Percentiles rank a stretch among this genome's conserved stretches.
phyloP scores from a whole-genome alignment of 2,113 vertebrate genomes.

The Paradisaea rubra region DNA sequence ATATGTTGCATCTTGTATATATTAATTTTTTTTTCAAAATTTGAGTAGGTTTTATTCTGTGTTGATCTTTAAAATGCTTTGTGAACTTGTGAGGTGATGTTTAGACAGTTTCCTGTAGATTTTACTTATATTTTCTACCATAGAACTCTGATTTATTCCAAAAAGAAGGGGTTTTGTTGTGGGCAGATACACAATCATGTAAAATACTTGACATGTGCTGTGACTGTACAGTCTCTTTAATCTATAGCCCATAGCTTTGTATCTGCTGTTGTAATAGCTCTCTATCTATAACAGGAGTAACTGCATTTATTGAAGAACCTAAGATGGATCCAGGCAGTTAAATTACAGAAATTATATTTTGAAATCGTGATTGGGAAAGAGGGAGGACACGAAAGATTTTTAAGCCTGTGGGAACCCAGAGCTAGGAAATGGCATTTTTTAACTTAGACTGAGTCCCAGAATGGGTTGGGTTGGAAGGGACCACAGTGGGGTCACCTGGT shows the following conservation, averaged over 20 bases:
- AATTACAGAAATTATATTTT: background rate
- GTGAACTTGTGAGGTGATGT: background rate
- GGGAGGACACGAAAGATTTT: background rate
- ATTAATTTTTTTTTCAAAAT: background rate
- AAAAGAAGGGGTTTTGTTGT: background rate
- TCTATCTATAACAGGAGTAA: background rate
- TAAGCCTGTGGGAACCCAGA: background rate
- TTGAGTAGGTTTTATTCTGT: background rate
- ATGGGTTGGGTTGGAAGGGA: background rate
- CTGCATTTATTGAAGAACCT: background rate
- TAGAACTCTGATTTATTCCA: background rate
- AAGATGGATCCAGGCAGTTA: no score
- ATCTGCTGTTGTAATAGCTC: background rate
- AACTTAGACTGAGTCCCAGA: no score
- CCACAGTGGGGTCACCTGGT: background rate
- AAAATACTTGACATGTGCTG: background rate
- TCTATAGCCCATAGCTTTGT: fast-evolving
- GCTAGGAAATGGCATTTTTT: no score
- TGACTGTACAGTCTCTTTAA: background rate
- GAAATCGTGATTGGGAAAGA: background rate
- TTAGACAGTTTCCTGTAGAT: background rate
- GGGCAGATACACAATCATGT: fast-evolving
- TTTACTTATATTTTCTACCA: background rate
- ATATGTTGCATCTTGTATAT: conserved; percentile 12
- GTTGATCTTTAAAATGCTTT: background rate